Evolutionary conservation across 2,113 vertebrate species (phyloP), one percentile per base, ranked within the genome.

Genomic region (Zosterops japonicus): DNA sequence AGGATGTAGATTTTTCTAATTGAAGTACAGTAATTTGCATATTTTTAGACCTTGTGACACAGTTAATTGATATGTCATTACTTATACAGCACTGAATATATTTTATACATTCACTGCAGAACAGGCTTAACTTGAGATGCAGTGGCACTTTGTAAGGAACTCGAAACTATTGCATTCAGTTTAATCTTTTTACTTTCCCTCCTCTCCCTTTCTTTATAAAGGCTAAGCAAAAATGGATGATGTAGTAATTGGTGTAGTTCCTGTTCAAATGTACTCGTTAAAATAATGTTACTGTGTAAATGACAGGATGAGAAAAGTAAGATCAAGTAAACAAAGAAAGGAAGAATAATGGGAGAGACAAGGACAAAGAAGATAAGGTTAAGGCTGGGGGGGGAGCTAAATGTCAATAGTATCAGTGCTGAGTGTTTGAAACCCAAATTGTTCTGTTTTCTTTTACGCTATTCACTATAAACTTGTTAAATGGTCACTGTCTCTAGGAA

Each of bases 1-100:
- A 98, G 98, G 98, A 98, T 98, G 98, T 98, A 98, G 97, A 98
- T 98, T 98, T 98, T 98, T 98, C 98, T 98, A 98, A 98, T 98
- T 98, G 98, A 98, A 98, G 98, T 98, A 97, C 96, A 98, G 98
- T 98, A 98, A 98, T 98, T 98, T 98, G 97, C 98, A 98, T 98
- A 98, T 98, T 98, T 98, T 98, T 98, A 98, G 98, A 98, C 97
- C 98, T 98, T 98, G 97, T 98, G 98, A 98, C 97, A 98, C 94
- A 98, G 97, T 98, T 98, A 98, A 98, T 98, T 98, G 98, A 98
- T 98, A 98, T 98, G 97, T 98, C 98, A 98, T 98, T 98, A 98
- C 97, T 97, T 98, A 97, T 97, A 98, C 86, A 23, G 96, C 96
- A 95, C 97, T 97, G 97, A 97, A 97, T 98, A 96, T 97, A 97